Conservation (phyloP, 2,797 vertebrate species). For the Huso huso region DNA sequence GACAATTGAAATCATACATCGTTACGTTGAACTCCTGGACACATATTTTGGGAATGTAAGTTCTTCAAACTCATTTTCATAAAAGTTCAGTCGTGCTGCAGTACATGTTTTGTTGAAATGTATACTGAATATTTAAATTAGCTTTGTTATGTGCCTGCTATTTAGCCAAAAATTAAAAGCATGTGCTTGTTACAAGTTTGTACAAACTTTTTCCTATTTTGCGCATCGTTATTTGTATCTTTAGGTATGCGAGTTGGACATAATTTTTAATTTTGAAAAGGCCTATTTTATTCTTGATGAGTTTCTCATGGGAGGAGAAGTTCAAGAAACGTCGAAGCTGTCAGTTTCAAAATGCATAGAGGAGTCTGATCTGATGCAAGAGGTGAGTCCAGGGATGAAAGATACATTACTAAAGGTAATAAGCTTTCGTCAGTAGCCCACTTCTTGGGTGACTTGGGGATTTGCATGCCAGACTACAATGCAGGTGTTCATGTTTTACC, state of each 20-base stretch:
- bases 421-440: not conserved
- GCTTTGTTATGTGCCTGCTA: no score
- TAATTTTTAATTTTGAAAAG: conserved; percentile 98
- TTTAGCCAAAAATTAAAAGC: not conserved
- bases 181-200: no score
- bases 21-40: conserved; percentile 88
- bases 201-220: no score
- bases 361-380: conserved; percentile 82
- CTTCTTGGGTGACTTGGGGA: not conserved
- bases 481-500: not conserved
- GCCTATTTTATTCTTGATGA: conserved; percentile 96
- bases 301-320: conserved; percentile 84
- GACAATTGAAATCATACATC: conserved; percentile 81
- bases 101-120: no score
- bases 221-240: not conserved
- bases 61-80: not conserved
- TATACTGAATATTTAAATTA: no score
- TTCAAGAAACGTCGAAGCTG: conserved; percentile 83
- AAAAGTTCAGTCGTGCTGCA: no score
- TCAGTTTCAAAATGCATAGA: conserved; percentile 67
- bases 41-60: conserved; percentile 93
- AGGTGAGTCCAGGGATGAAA: conserved; percentile 60
- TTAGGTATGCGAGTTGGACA: conserved; percentile 90
- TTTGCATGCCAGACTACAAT: not conserved
- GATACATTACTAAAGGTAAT: not conserved